These are phyloP conservation scores for Ceyx melanurus DNA, from an alignment of 2,113 vertebrate genomes.

Conservation along the genomic window DNA sequence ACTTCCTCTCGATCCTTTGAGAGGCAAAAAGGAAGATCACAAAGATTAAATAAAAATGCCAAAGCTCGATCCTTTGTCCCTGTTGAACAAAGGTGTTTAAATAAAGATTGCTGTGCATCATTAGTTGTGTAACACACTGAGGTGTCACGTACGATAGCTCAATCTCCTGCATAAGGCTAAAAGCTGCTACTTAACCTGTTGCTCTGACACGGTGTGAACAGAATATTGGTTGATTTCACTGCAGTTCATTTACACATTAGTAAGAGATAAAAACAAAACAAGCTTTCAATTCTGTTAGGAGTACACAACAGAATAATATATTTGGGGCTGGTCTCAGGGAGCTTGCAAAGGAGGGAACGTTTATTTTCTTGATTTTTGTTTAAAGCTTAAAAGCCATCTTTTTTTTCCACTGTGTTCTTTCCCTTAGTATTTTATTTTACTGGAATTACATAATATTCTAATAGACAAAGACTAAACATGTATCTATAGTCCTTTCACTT, in stretches of 20 bases:
- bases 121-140: neutral
- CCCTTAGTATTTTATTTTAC: neutral
- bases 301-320: neutral
- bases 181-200: neutral
- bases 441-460: neutral
- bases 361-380: neutral
- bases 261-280: neutral
- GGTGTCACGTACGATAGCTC: neutral
- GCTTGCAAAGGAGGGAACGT: neutral
- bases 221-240: neutral
- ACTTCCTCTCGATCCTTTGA: conserved; percentile 37
- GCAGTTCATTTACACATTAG: neutral
- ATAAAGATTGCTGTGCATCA: neutral
- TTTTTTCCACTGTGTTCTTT: neutral
- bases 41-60: conserved; percentile 35
- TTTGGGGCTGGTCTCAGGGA: neutral
- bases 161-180: neutral
- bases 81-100: conserved; percentile 9
- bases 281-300: neutral
- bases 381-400: neutral
- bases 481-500: neutral
- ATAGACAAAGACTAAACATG: neutral
- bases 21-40: neutral
- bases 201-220: neutral
- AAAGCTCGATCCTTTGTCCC: neutral